These are phyloP conservation scores for Sebastes hopkinsi DNA, from an alignment of 2,797 vertebrate genomes.

Conservation along the genomic window DNA sequence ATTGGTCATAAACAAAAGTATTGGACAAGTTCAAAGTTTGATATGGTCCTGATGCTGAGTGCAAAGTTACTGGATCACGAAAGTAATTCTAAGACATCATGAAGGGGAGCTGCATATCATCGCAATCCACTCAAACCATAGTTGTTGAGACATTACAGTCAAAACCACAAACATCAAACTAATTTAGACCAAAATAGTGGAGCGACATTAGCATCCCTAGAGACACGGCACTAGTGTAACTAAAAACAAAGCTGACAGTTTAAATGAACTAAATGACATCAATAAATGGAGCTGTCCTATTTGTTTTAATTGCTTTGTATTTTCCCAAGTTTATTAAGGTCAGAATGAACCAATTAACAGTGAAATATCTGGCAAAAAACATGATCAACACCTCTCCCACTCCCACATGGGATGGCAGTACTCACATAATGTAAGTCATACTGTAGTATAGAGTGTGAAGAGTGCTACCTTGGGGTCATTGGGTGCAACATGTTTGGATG, in stretches of 20 bases:
- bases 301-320: neutral
- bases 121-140: neutral
- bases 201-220: neutral
- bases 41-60: neutral
- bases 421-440: neutral
- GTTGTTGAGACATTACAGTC: neutral
- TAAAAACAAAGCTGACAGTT: neutral
- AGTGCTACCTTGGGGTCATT: slow-evolving; percentile 26
- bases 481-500: neutral
- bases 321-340: neutral
- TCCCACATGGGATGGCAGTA: neutral
- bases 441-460: neutral
- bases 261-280: neutral
- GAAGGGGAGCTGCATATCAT: neutral
- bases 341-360: neutral
- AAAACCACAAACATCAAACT: neutral
- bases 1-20: slow-evolving; percentile 4
- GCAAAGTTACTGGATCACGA: neutral
- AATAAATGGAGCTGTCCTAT: neutral
- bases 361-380: neutral
- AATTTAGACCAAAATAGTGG: neutral
- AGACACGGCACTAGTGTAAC: neutral
- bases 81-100: slow-evolving; percentile 1
- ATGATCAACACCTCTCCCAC: neutral
- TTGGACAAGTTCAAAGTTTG: neutral